These are phyloP conservation scores for Apamea epomidion DNA, from an alignment of 2,888 invertebrate species.

Conservation along the genomic window DNA sequence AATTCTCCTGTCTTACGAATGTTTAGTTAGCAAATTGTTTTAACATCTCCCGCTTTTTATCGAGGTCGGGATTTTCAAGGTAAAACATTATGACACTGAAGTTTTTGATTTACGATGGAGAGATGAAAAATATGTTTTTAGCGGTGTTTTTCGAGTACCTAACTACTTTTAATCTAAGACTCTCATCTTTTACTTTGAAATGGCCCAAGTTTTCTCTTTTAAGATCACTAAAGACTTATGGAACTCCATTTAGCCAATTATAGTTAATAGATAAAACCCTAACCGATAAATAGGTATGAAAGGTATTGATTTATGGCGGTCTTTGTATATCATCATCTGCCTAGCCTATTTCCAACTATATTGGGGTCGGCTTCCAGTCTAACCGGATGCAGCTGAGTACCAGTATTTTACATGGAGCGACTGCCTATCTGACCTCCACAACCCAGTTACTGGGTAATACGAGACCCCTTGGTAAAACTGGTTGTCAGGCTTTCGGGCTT, in stretches of 20 bases:
- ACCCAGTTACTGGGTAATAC: too few relatives aligned
- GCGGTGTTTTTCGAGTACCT: neutral
- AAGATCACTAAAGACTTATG: constrained; percentile 27
- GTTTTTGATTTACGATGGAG: constrained; percentile 33
- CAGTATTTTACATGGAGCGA: too few relatives aligned
- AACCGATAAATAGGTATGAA: constrained; percentile 10
- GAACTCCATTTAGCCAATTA: constrained; percentile 46
- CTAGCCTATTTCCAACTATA: too few relatives aligned
- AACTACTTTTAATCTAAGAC: constrained; percentile 23
- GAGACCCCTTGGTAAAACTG: too few relatives aligned
- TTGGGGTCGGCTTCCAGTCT: too few relatives aligned
- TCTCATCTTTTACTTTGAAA: constrained; percentile 15
- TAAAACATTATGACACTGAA: constrained; percentile 40
- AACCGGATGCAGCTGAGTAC: too few relatives aligned
- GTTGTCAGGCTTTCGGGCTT: too few relatives aligned
- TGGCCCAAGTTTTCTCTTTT: constrained; percentile 30
- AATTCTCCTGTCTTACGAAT: constrained; percentile 47
- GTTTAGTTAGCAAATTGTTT: constrained; percentile 61
- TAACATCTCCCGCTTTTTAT: constrained; percentile 48
- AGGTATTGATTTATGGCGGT: constrained; percentile 14
- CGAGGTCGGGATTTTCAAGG: constrained; percentile 35
- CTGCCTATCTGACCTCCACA: too few relatives aligned
- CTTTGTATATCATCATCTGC: neutral
- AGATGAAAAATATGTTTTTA: constrained; percentile 39
- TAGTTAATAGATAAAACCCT: constrained; percentile 45